A percentile compares a stretch with the other conserved stretches of the same genome.
phyloP scores from a whole-genome alignment of 2,113 vertebrate genomes.

The Mustela lutreola region DNA sequence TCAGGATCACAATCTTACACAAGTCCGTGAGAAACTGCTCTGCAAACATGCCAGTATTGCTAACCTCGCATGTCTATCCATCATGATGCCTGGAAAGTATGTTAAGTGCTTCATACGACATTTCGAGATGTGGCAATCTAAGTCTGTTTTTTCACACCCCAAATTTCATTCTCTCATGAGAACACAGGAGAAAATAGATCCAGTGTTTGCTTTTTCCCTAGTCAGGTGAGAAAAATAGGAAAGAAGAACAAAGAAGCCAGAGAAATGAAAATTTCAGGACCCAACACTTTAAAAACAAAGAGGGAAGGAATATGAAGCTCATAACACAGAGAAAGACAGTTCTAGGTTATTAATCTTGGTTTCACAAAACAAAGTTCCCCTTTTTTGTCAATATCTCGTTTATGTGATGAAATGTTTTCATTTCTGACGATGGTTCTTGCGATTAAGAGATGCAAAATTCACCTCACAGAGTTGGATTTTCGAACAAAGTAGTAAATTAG shows the following conservation, averaged over 20 bases:
- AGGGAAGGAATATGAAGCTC: not conserved
- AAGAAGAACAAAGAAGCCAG: conserved; percentile 18
- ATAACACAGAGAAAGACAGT: not conserved
- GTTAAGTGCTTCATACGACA: not conserved
- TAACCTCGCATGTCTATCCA: not conserved
- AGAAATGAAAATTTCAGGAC: not conserved
- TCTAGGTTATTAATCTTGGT: conserved; percentile 53
- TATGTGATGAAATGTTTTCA: not conserved
- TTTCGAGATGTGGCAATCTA: not conserved
- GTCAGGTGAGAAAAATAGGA: conserved; percentile 48
- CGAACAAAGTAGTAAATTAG: conserved; percentile 66
- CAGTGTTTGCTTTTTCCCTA: not conserved
- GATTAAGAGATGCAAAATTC: conserved; percentile 43
- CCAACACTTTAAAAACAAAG: not conserved
- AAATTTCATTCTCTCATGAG: not conserved
- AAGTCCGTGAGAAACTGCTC: not conserved
- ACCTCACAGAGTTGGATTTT: conserved; percentile 61
- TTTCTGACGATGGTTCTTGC: not conserved
- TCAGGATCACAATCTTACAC: not conserved
- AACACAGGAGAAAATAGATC: not conserved
- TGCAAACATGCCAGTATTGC: not conserved
- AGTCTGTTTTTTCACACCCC: not conserved
- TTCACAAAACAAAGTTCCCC: conserved; percentile 38
- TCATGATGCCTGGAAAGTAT: not conserved
- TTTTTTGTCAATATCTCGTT: not conserved